Conservation (phyloP, 2,797 vertebrate genomes). For the Selene dorsalis region DNA sequence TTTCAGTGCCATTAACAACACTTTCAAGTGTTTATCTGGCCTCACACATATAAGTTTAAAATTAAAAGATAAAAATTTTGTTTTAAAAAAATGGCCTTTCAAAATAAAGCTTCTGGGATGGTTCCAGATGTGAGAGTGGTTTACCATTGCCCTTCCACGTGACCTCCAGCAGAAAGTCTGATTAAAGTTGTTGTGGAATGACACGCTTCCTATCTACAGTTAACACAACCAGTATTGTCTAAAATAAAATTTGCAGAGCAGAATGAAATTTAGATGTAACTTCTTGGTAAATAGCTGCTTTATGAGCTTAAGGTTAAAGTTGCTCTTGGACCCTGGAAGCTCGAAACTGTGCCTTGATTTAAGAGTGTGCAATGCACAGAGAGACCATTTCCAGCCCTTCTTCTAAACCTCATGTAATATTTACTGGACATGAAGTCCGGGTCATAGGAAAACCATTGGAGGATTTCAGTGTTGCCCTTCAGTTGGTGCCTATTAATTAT, state of each 20-base stretch:
- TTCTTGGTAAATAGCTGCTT: too few species aligned
- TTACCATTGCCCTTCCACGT: neutral
- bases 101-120: neutral
- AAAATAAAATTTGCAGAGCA: too few species aligned
- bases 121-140: neutral
- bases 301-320: neutral
- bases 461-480: neutral
- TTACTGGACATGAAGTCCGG: neutral
- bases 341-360: neutral
- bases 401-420: neutral
- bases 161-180: neutral
- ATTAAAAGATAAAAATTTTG: neutral
- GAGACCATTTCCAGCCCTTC: neutral
- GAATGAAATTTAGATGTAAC: too few species aligned
- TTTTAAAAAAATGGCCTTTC: neutral
- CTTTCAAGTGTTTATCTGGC: too few species aligned
- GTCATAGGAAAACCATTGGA: neutral
- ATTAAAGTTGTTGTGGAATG: neutral
- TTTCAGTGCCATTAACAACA: too few species aligned
- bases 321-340: neutral
- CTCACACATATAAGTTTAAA: too few species aligned
- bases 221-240: too few species aligned
- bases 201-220: neutral
- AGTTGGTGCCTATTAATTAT: neutral
- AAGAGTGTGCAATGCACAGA: neutral